phyloP scores from a whole-genome alignment of 2,797 vertebrate species.

The Rachycentron canadum region DNA sequence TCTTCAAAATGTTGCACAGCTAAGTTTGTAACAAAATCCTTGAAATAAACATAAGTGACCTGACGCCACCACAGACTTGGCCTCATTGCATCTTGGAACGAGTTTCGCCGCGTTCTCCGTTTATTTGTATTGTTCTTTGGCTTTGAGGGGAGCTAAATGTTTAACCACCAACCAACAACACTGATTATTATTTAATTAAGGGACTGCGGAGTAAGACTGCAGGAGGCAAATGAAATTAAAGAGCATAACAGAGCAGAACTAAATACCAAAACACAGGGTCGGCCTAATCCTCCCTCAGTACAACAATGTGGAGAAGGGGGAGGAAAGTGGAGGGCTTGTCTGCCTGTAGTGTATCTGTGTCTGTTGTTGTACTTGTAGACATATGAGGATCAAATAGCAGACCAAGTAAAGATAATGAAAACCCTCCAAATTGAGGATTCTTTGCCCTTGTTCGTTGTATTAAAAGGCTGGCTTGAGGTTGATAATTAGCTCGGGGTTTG shows the following conservation, averaged over 20 bases:
- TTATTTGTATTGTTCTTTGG: constrained; percentile 47
- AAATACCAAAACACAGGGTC: constrained; percentile 62
- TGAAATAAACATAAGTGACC: constrained; percentile 31
- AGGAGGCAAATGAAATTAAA: constrained; percentile 70
- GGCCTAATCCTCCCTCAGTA: constrained; percentile 33
- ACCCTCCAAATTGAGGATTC: neutral
- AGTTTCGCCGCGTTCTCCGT: neutral
- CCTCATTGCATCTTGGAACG: neutral
- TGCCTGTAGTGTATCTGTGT: neutral
- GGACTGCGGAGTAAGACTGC: constrained; percentile 39
- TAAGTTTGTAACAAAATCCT: constrained; percentile 40
- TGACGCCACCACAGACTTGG: constrained; percentile 23
- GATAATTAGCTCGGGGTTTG: neutral
- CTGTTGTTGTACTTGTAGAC: constrained; percentile 7
- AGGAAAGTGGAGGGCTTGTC: constrained; percentile 1
- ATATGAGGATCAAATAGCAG: neutral
- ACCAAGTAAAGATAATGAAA: neutral
- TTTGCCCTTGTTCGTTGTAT: neutral
- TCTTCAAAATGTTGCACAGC: neutral
- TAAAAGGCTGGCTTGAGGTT: neutral
- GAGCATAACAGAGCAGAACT: constrained; percentile 75
- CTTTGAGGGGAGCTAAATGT: constrained; percentile 58
- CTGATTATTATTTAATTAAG: constrained; percentile 76
- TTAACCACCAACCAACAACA: constrained; percentile 60
- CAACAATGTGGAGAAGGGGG: constrained; percentile 8